Conservation (phyloP, 37 sponge, comb jelly and placozoan genomes). For the Diacarnus erythraeanus region DNA sequence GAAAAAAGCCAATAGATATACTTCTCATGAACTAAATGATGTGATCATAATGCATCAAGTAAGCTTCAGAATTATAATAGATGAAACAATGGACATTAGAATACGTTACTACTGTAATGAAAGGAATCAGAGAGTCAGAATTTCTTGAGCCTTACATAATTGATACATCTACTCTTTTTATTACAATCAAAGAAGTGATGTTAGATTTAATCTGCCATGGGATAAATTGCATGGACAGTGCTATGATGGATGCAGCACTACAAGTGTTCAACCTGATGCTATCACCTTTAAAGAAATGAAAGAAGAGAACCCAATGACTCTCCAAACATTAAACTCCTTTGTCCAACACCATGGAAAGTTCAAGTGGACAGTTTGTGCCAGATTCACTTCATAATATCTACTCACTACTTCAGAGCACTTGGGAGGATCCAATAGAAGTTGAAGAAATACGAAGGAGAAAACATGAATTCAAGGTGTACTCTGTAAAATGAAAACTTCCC, state of each 20-base stretch:
- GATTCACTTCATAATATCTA: neutral
- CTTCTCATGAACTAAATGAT: neutral
- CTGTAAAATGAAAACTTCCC: neutral
- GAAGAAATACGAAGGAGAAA: neutral
- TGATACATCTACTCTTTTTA: neutral
- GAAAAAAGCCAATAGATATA: neutral
- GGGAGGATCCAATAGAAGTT: neutral
- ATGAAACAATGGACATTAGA: neutral
- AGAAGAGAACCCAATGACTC: neutral
- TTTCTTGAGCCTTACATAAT: neutral
- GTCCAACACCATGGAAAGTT: neutral
- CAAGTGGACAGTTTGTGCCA: neutral
- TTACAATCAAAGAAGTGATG: neutral
- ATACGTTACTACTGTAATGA: neutral
- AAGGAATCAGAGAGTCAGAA: neutral
- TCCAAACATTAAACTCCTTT: neutral
- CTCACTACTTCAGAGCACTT: neutral
- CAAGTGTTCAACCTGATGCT: neutral
- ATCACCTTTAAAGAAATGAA: neutral
- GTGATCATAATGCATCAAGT: neutral
- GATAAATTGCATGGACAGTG: neutral
- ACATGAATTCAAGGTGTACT: neutral
- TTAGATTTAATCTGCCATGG: neutral
- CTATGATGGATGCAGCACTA: neutral
- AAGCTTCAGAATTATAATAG: neutral